These are phyloP conservation scores for Alouatta palliata DNA, from an alignment of 2,113 vertebrate genomes.

Conservation along the genomic window DNA sequence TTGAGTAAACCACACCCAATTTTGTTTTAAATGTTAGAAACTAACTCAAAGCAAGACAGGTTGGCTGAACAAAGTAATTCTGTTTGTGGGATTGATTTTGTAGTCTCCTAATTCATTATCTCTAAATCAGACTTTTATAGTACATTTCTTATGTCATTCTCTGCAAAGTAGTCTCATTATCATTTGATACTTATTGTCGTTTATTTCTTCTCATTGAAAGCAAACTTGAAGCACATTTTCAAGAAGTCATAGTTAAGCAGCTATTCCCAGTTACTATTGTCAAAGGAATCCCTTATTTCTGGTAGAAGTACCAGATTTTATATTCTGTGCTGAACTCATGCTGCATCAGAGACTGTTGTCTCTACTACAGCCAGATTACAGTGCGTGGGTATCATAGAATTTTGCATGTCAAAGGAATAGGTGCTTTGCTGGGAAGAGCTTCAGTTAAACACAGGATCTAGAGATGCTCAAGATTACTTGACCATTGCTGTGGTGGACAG, in stretches of 20 bases:
- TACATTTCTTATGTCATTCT: not conserved
- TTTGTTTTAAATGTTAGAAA: slow-evolving; percentile 43
- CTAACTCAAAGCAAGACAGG: not conserved
- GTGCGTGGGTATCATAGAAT: not conserved
- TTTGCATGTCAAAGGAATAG: not conserved
- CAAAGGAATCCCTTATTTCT: not conserved
- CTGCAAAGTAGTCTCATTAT: not conserved
- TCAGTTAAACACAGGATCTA: not conserved
- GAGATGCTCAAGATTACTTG: not conserved
- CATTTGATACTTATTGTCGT: not conserved
- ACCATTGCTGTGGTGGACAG: not conserved
- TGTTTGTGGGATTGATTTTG: not conserved
- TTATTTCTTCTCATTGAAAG: not conserved
- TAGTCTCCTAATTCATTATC: not conserved
- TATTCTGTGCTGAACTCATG: not conserved
- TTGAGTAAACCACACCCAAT: not conserved
- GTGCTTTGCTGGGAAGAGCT: not conserved
- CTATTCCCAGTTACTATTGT: not conserved
- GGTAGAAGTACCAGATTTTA: not conserved
- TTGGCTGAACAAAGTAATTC: not conserved
- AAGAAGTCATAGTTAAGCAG: not conserved
- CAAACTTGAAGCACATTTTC: slow-evolving; percentile 16
- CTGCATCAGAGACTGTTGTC: not conserved
- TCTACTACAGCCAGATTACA: not conserved
- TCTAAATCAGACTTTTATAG: not conserved